Percentiles rank a stretch among this genome's conserved stretches.
These are phyloP conservation scores for Porites lobata DNA, from an alignment of 92 coral and sea anemone genomes.

Conservation along the genomic window DNA sequence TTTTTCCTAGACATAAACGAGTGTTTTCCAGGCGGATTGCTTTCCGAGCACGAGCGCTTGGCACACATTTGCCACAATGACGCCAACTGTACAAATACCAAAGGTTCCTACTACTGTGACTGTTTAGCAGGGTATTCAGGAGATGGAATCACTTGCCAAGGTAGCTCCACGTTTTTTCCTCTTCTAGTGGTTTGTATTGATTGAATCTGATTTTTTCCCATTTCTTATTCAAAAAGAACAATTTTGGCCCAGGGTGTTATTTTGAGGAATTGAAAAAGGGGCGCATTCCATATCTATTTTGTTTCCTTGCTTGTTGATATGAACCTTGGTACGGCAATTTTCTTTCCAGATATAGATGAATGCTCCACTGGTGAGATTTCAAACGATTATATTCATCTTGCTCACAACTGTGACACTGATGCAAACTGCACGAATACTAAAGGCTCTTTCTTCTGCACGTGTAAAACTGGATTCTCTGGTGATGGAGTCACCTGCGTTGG, in stretches of 20 bases:
- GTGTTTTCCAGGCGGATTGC: conserved; percentile 49
- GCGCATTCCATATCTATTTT: too few relatives aligned
- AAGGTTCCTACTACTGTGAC: conserved; percentile 75
- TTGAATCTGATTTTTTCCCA: too few relatives aligned
- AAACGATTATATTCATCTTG: conserved; percentile 52
- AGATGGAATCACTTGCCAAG: conserved; percentile 75
- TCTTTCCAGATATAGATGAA: conserved; percentile 58
- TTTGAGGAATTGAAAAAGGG: too few relatives aligned
- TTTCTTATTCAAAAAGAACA: too few relatives aligned
- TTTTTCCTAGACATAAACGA: conserved; percentile 58
- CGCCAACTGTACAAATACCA: conserved; percentile 84
- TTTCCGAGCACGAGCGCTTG: conserved; percentile 31
- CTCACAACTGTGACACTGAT: conserved; percentile 80
- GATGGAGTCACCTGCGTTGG: conserved; percentile 63
- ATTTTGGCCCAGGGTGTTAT: too few relatives aligned
- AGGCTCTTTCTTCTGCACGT: conserved; percentile 75
- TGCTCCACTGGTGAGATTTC: conserved; percentile 64
- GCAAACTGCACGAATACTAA: conserved; percentile 82
- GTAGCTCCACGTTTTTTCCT: conserved; percentile 10
- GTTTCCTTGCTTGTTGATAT: not conserved
- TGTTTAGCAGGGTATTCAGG: conserved; percentile 82
- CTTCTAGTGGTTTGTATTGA: too few relatives aligned
- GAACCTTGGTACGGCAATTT: not conserved
- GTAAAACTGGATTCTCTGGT: conserved; percentile 66
- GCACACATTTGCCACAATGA: conserved; percentile 73